Evolutionary conservation across 1,140 invertebrate species (phyloP), one percentile per base, ranked within the genome.

Genomic region (Piezodorus guildinii): DNA sequence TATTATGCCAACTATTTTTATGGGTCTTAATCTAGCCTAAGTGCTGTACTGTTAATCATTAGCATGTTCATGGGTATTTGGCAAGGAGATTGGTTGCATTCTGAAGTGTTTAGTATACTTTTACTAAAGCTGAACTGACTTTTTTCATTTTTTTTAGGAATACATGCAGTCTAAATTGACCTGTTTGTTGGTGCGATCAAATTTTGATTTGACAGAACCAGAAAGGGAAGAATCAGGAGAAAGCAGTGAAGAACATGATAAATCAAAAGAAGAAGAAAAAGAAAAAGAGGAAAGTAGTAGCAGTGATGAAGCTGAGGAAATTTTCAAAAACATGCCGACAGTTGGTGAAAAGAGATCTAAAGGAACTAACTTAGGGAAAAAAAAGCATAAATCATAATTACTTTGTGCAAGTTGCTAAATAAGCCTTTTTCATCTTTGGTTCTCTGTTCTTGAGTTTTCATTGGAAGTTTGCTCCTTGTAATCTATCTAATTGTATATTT

Each of bases 91-190:
- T n/a, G n/a, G n/a, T n/a, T n/a, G n/a, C n/a, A n/a, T n/a, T n/a
- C n/a, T n/a, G n/a, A n/a, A n/a, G n/a, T n/a, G n/a, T n/a, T n/a
- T n/a, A n/a, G n/a, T n/a, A n/a, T n/a, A n/a, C n/a, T n/a, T n/a
- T n/a, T n/a, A n/a, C n/a, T n/a, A n/a, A n/a, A n/a, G n/a, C n/a
- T n/a, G n/a, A n/a, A 45, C 27, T 30, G 8, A 30, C 27, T 30
- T 4, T 44, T 62, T 23, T 34, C 62, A 39, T 52, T 39, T 52
- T 19, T 62, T 63, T n/a, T 39, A 70, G 68, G 69, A 70, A 59
- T 70, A 70, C 61, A 59, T 70, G 60, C 69, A 70, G 49, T 68
- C 69, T 43, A 61, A 66, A 21, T 52, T 70, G n/a, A 69, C 69
- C 21, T 62, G 61, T 16, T 51, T 70, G n/a, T 51, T 70, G 16